phyloP scores from a whole-genome alignment of 2,888 invertebrate species.

The Apoda limacodes region DNA sequence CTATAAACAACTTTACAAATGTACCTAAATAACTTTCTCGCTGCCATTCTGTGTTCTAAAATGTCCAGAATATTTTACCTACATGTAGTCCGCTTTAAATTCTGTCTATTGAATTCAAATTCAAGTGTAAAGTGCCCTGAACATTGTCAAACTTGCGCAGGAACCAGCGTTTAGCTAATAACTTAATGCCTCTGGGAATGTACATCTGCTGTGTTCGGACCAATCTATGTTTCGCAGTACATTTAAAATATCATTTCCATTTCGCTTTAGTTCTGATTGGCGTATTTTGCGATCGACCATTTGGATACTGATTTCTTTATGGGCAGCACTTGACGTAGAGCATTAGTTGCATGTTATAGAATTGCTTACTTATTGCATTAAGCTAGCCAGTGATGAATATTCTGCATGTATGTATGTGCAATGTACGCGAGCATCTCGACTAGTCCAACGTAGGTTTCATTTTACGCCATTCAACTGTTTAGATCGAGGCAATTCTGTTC shows the following conservation, averaged over 20 bases:
- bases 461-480: conserved; percentile 53
- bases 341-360: conserved; percentile 23
- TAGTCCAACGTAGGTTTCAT: conserved; percentile 37
- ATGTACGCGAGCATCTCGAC: conserved; percentile 26
- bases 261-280: conserved; percentile 22
- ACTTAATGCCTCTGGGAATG: conserved; percentile 63
- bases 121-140: conserved; percentile 54
- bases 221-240: conserved; percentile 24
- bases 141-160: conserved; percentile 41
- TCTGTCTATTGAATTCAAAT: conserved; percentile 65
- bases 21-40: too few species aligned
- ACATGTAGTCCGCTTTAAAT: conserved; percentile 56
- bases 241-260: conserved; percentile 26
- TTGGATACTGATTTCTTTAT: conserved; percentile 26
- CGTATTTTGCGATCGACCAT: conserved; percentile 23
- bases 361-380: conserved; percentile 34
- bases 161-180: conserved; percentile 56
- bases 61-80: too few species aligned
- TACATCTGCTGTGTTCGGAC: conserved; percentile 33
- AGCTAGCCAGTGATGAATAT: conserved; percentile 42
- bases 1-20: too few species aligned
- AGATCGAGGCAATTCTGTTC: conserved; percentile 38
- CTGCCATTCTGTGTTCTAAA: conserved; percentile 8
- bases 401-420: conserved; percentile 40
- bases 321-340: conserved; percentile 17